A percentile compares a stretch with the other conserved stretches of the same genome.
Conservation (phyloP, 2,113 vertebrate species). For the Falcunculus frontatus region DNA sequence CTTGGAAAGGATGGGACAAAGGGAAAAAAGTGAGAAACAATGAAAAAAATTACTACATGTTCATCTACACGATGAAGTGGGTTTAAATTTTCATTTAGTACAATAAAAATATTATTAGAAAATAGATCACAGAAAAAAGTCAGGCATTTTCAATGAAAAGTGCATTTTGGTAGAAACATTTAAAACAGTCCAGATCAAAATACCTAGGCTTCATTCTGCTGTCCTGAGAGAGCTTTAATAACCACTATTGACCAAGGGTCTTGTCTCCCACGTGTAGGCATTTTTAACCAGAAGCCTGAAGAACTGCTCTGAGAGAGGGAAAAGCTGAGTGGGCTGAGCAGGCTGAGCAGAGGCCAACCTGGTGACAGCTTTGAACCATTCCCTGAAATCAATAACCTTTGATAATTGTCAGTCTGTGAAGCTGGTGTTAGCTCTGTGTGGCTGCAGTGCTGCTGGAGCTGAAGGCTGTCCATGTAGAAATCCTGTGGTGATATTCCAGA, state of each 20-base stretch:
- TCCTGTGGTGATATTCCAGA: not conserved
- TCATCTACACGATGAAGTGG: not conserved
- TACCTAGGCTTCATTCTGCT: not conserved
- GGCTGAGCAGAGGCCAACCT: not conserved
- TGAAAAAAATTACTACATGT: not conserved
- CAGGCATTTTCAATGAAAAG: not conserved
- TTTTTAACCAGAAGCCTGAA: not conserved
- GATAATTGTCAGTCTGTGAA: accelerated
- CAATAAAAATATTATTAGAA: not conserved
- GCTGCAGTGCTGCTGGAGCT: not conserved
- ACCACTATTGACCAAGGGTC: not conserved
- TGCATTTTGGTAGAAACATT: not conserved
- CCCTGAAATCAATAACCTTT: not conserved
- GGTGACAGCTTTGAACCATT: not conserved
- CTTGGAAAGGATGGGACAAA: not conserved
- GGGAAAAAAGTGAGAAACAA: not conserved
- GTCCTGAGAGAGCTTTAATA: not conserved
- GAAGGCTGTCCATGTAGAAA: not conserved
- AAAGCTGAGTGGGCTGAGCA: not conserved
- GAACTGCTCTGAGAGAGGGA: not conserved
- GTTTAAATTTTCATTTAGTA: not conserved
- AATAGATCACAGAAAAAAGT: not conserved
- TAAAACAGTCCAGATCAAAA: not conserved
- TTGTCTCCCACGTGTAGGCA: accelerated
- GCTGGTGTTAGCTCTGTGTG: accelerated